phyloP scores from a whole-genome alignment of 2,888 invertebrate genomes.

The Drosophila longiperda region DNA sequence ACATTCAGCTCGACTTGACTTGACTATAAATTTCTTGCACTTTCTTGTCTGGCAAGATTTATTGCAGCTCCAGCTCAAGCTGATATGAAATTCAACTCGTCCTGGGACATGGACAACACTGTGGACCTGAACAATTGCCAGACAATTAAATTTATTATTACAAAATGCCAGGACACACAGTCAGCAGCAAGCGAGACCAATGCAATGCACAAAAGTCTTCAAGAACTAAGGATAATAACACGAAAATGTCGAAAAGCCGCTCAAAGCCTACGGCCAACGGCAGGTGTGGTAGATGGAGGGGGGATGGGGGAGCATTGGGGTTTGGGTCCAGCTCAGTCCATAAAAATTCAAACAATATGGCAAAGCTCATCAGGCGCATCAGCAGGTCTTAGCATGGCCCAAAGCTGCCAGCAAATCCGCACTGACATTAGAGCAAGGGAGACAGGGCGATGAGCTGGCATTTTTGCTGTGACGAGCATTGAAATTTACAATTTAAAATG shows the following conservation, averaged over 20 bases:
- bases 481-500: constrained; percentile 77
- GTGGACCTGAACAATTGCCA: constrained; percentile 38
- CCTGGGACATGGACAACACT: constrained; percentile 2
- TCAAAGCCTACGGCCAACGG: constrained; percentile 15
- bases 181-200: neutral
- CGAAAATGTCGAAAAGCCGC: constrained; percentile 47
- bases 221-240: constrained; percentile 44
- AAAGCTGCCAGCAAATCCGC: constrained; percentile 61
- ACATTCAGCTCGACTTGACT: neutral
- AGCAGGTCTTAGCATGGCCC: constrained; percentile 63
- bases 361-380: constrained; percentile 74
- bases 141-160: constrained; percentile 60
- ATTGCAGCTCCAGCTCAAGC: constrained; percentile 27
- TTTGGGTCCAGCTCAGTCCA: constrained; percentile 37
- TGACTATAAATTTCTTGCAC: constrained; percentile 28
- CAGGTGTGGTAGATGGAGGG: constrained; percentile 8
- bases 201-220: constrained; percentile 17
- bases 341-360: constrained; percentile 74
- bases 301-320: neutral
- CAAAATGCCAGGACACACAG: constrained; percentile 21
- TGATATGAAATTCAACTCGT: constrained; percentile 10
- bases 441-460: neutral
- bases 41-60: constrained; percentile 26
- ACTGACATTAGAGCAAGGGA: constrained; percentile 11
- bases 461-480: constrained; percentile 40